phyloP scores from a whole-genome alignment of 2,113 vertebrate species.

The Thermophis baileyi region DNA sequence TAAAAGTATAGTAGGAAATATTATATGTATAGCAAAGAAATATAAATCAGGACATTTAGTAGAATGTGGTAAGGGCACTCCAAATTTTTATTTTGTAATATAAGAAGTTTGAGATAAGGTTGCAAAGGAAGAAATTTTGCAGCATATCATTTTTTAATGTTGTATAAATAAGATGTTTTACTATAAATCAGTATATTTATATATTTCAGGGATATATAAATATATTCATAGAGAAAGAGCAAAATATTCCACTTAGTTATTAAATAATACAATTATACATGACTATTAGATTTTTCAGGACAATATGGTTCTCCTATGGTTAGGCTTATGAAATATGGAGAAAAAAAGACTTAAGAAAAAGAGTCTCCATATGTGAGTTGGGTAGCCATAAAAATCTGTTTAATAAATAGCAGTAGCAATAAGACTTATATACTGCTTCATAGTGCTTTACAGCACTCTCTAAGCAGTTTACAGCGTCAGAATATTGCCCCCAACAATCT shows the following conservation, averaged over 20 bases:
- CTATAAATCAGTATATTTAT: not conserved
- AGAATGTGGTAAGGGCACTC: not conserved
- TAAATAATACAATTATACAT: not conserved
- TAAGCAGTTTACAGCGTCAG: too few relatives aligned
- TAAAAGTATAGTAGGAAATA: not conserved
- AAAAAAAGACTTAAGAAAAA: too few relatives aligned
- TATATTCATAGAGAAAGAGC: not conserved
- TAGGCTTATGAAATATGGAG: too few relatives aligned
- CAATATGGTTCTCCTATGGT: not conserved
- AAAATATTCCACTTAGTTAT: not conserved
- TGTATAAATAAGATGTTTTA: not conserved
- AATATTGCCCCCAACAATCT: too few relatives aligned
- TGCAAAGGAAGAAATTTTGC: not conserved
- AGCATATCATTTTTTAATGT: not conserved
- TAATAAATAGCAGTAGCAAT: too few relatives aligned
- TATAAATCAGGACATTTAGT: not conserved
- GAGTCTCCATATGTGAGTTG: too few relatives aligned
- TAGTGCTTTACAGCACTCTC: too few relatives aligned
- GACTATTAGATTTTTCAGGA: not conserved
- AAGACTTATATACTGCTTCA: too few relatives aligned
- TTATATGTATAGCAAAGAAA: not conserved
- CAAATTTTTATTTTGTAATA: not conserved
- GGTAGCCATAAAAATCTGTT: too few relatives aligned
- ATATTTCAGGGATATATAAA: not conserved
- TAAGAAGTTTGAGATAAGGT: not conserved